Evolutionary conservation across 2,888 invertebrate species (phyloP).

Genomic region (Galeopsomyia nigrocyanea): DNA sequence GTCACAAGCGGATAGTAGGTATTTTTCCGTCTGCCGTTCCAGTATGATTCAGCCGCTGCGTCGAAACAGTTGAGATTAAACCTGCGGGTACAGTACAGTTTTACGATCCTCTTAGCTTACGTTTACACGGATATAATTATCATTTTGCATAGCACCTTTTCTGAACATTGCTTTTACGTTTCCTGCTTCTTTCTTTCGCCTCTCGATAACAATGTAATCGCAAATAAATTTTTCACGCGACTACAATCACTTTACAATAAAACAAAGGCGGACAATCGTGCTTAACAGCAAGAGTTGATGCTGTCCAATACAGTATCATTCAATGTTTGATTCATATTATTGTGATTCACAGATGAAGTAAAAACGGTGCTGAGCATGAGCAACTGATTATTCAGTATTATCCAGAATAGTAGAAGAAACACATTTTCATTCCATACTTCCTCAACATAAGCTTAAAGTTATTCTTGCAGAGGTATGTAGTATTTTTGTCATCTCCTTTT

Average conservation of each 20-base stretch:
- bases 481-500: not conserved
- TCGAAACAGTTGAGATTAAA: conserved; percentile 20
- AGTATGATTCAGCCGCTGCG: conserved; percentile 24
- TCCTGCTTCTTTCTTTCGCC: not conserved
- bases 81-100: not conserved
- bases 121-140: too few relatives aligned
- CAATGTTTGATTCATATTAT: conserved; percentile 32
- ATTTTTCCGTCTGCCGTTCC: conserved; percentile 28
- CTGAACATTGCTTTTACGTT: not conserved
- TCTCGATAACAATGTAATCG: not conserved
- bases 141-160: not conserved
- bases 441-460: not conserved
- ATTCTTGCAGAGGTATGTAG: not conserved
- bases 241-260: too few relatives aligned
- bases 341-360: conserved; percentile 38
- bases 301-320: too few relatives aligned
- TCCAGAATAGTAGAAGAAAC: not conserved
- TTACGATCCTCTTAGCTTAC: not conserved
- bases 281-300: too few relatives aligned
- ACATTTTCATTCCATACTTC: conserved; percentile 10
- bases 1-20: conserved; percentile 22
- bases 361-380: conserved; percentile 30
- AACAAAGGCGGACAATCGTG: too few relatives aligned
- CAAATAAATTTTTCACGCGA: too few relatives aligned
- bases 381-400: conserved; percentile 22